A percentile compares a stretch with the other conserved stretches of the same genome.
Conservation (phyloP, 2,797 vertebrate species). For the Phoxinus dragarum region DNA sequence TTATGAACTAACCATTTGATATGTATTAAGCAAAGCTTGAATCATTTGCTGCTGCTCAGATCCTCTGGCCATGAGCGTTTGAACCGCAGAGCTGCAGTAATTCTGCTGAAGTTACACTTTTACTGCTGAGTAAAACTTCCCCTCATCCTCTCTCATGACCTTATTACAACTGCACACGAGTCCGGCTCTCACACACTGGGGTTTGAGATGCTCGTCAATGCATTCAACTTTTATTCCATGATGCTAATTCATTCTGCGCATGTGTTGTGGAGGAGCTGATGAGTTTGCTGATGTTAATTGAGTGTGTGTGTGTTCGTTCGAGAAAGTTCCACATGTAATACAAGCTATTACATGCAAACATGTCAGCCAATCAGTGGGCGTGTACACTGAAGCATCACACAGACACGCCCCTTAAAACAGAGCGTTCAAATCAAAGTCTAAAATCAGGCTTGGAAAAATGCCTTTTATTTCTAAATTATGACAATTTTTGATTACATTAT, state of each 20-base stretch:
- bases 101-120: constrained; percentile 40
- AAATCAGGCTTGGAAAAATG: too few species aligned
- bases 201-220: background rate
- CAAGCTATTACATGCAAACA: too few species aligned
- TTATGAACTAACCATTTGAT: constrained; percentile 1
- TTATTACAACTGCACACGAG: constrained; percentile 9
- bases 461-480: too few species aligned
- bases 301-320: too few species aligned
- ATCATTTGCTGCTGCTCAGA: background rate
- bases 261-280: background rate
- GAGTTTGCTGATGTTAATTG: background rate
- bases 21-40: background rate
- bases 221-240: constrained; percentile 5
- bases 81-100: background rate
- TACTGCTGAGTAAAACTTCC: constrained; percentile 32
- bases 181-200: background rate
- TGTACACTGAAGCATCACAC: too few species aligned
- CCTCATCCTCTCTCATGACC: constrained; percentile 30
- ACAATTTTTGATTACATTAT: too few species aligned
- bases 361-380: too few species aligned
- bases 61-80: background rate
- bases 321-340: too few species aligned
- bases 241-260: background rate
- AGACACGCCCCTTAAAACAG: too few species aligned
- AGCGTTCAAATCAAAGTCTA: too few species aligned